Evolutionary conservation across 2,797 vertebrate species (phyloP).

Genomic region (Thamnophis elegans): DNA sequence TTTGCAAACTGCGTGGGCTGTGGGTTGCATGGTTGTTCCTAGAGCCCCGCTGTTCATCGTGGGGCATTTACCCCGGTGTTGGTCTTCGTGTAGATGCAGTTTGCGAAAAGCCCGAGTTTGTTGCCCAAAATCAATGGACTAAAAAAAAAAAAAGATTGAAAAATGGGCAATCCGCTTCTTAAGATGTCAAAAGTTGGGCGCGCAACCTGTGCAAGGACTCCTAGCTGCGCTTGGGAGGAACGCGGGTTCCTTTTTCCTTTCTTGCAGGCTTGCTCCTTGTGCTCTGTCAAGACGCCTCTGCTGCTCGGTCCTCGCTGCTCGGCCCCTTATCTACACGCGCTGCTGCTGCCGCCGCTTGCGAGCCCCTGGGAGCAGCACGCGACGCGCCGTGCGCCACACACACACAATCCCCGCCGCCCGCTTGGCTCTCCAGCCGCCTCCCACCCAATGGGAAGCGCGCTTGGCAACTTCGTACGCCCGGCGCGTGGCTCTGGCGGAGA

Average conservation of each 20-base stretch:
- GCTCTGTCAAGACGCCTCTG: slow-evolving; percentile 64
- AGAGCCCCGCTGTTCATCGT: slow-evolving; percentile 52
- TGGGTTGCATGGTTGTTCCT: slow-evolving; percentile 16
- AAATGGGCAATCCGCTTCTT: not conserved
- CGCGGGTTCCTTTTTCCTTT: not conserved
- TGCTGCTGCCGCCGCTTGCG: slow-evolving; percentile 17
- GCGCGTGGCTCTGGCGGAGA: slow-evolving; percentile 83
- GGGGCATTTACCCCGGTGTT: slow-evolving; percentile 36
- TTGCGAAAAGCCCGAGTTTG: not conserved
- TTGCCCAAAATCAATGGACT: not conserved
- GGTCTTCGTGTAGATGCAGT: not conserved
- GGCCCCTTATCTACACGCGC: slow-evolving; percentile 87
- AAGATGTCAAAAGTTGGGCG: not conserved
- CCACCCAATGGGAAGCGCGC: slow-evolving; percentile 18
- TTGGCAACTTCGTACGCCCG: slow-evolving; percentile 72
- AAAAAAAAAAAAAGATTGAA: not conserved
- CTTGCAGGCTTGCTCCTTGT: slow-evolving; percentile 31
- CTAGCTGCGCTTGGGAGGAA: not conserved
- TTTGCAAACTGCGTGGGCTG: slow-evolving; percentile 17
- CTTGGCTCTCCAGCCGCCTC: slow-evolving; percentile 13
- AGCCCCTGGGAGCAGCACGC: slow-evolving; percentile 44
- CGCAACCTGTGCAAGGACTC: not conserved
- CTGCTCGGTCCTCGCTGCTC: slow-evolving; percentile 80
- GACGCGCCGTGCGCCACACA: not conserved
- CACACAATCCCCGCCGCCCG: not conserved